Percentiles rank a stretch among this genome's conserved stretches.
Evolutionary conservation across 2,797 vertebrate species (phyloP).

Genomic region (Pterois miles): DNA sequence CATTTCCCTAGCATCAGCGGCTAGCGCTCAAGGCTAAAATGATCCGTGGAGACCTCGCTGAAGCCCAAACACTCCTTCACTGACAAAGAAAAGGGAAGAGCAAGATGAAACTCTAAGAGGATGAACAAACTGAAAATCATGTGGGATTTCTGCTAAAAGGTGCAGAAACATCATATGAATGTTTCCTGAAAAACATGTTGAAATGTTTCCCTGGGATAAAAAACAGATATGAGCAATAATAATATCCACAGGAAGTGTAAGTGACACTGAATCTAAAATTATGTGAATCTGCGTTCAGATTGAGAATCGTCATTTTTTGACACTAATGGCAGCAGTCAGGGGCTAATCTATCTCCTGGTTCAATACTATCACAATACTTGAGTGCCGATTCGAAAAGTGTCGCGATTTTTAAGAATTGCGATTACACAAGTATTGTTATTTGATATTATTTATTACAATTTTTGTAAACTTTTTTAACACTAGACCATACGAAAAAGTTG

Average conservation of each 20-base stretch:
- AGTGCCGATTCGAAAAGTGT: no score
- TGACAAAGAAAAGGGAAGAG: slow-evolving; percentile 11
- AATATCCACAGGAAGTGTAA: neutral
- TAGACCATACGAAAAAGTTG: no score
- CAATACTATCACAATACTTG: no score
- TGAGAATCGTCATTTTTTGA: neutral
- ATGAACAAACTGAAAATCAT: no score
- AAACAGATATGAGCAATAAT: neutral
- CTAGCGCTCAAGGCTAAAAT: slow-evolving; percentile 58
- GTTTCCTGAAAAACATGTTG: neutral
- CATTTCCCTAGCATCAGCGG: slow-evolving; percentile 58
- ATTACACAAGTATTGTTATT: no score
- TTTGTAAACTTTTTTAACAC: no score
- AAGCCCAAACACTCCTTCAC: slow-evolving; percentile 31
- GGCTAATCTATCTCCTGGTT: no score
- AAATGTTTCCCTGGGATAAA: neutral
- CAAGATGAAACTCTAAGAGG: neutral
- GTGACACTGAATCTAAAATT: neutral
- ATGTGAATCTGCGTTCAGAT: neutral
- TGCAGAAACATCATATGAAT: neutral
- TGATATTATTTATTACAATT: no score
- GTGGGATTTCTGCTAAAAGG: no score
- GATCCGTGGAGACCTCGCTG: slow-evolving; percentile 50
- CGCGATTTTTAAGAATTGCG: no score
- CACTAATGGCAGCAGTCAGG: no score